Evolutionary conservation across 2,113 vertebrate species (phyloP).

Genomic region (Ancistrus triradiatus): DNA sequence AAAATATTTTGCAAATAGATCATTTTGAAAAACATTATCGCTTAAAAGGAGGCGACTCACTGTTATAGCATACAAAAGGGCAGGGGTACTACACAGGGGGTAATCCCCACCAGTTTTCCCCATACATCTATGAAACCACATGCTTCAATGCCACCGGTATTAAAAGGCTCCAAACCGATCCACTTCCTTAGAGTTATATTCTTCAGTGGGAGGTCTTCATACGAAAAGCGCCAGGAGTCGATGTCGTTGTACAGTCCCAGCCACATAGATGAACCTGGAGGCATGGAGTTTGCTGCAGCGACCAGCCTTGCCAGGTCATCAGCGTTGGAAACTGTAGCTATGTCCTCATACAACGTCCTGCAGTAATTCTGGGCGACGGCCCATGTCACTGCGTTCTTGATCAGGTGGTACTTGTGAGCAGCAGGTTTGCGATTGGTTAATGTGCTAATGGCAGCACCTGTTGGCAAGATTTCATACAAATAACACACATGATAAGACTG

Average conservation of each 20-base stretch:
- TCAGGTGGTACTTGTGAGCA: neutral
- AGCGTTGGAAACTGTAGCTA: conserved; percentile 6
- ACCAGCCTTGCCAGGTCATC: conserved; percentile 3
- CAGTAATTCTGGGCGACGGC: neutral
- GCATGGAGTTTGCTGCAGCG: too few relatives aligned
- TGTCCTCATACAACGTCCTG: neutral
- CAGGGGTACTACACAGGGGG: neutral
- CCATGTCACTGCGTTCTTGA: conserved; percentile 5
- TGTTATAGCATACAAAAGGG: conserved; percentile 19
- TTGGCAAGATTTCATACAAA: neutral
- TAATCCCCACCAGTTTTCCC: conserved; percentile 19
- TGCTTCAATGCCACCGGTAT: neutral
- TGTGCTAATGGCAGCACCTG: neutral
- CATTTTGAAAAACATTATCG: too few relatives aligned
- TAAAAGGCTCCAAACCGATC: neutral
- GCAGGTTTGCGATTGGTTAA: neutral
- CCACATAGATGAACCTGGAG: neutral
- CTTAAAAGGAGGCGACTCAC: conserved; percentile 1
- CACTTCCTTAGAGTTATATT: neutral
- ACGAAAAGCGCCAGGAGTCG: conserved; percentile 29
- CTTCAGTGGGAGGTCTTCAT: neutral
- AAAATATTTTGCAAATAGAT: neutral
- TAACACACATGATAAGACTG: too few relatives aligned
- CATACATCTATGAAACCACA: neutral
- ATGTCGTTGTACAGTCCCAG: conserved; percentile 21